Conservation (phyloP, 92 coral and sea anemone genomes). For the Anthopleura xanthogrammica region DNA sequence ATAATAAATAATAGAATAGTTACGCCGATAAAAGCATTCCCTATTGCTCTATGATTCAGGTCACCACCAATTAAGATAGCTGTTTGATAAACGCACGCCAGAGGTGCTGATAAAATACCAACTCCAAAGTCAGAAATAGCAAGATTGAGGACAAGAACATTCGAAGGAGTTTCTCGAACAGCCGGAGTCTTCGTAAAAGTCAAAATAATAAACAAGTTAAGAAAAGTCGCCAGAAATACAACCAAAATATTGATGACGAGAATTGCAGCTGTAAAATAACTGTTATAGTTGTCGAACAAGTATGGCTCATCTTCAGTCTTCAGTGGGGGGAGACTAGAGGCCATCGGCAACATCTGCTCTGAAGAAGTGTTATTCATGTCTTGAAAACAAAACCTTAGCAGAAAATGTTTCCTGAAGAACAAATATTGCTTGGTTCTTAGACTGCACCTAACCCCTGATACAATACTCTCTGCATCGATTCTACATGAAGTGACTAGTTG, state of each 20-base stretch:
- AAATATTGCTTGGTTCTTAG: no score
- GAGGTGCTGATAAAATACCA: not conserved
- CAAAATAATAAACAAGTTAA: not conserved
- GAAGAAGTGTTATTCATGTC: not conserved
- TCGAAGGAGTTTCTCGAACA: not conserved
- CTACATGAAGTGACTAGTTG: no score
- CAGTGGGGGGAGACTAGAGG: not conserved
- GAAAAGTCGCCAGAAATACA: not conserved
- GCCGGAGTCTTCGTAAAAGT: not conserved
- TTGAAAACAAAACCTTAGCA: not conserved
- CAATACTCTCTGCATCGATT: no score
- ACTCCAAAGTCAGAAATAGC: not conserved
- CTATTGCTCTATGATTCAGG: not conserved
- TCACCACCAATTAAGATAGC: not conserved
- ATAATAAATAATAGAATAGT: not conserved
- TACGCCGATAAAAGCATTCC: not conserved
- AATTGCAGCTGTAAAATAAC: not conserved
- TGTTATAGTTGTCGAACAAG: not conserved
- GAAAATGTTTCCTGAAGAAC: not conserved
- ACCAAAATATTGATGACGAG: not conserved
- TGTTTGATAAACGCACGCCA: not conserved
- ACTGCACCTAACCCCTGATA: no score
- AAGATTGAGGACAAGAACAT: not conserved
- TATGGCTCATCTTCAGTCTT: not conserved
- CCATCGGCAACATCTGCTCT: not conserved